Conservation (phyloP, 64 coral and sea anemone genomes). For the Actinia tenebrosa region DNA sequence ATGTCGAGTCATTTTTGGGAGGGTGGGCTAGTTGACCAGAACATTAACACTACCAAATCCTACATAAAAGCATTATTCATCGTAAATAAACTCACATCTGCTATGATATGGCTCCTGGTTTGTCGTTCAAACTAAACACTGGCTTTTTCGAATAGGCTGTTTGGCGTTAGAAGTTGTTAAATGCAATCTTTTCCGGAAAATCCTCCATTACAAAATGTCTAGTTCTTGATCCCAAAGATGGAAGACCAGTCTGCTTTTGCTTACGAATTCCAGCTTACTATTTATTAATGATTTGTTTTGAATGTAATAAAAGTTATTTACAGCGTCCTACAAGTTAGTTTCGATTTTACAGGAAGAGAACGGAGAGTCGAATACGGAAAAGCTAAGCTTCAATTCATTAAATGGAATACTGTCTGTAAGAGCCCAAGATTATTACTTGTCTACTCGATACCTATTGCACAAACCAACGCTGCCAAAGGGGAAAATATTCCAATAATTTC, state of each 20-base stretch:
- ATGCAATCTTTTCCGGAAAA: neutral
- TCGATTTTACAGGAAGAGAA: neutral
- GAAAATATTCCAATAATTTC: neutral
- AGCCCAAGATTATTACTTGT: neutral
- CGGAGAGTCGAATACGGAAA: neutral
- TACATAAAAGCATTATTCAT: neutral
- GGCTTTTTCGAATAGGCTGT: neutral
- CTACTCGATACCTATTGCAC: neutral
- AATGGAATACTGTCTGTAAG: neutral
- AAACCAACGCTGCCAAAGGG: neutral
- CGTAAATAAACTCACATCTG: slow-evolving; percentile 16
- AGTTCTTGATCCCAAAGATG: neutral
- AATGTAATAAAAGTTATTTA: neutral
- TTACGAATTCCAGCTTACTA: neutral
- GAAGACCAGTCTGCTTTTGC: neutral
- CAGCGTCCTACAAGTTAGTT: neutral
- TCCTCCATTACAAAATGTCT: slow-evolving; percentile 1
- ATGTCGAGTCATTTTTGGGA: slow-evolving; percentile 11
- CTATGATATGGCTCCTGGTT: neutral
- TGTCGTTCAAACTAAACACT: neutral
- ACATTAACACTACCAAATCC: neutral
- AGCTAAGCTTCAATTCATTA: neutral
- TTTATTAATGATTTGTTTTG: slow-evolving; percentile 1
- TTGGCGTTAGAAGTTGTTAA: neutral
- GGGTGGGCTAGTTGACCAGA: slow-evolving; percentile 7